Conservation (phyloP, 2,797 vertebrate species). For the Dermochelys coriacea region DNA sequence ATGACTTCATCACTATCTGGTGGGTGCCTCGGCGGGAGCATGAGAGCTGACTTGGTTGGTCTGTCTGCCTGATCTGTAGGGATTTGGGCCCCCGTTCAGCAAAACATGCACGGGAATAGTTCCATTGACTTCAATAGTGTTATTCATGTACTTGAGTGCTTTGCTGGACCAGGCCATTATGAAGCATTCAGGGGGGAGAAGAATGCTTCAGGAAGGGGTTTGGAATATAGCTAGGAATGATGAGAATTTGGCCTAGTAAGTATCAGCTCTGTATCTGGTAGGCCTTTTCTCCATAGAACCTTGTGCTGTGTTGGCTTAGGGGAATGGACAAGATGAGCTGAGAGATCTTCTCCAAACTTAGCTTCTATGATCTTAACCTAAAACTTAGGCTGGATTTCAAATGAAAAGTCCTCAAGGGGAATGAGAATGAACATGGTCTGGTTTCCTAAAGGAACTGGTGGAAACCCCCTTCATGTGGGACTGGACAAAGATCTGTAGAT, state of each 20-base stretch:
- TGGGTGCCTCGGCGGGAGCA: constrained; percentile 71
- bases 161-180: neutral
- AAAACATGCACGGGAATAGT: accelerated
- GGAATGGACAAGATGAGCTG: neutral
- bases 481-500: neutral
- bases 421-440: accelerated
- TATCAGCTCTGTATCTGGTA: accelerated
- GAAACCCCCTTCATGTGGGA: neutral
- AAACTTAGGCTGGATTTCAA: neutral
- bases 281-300: neutral
- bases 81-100: accelerated
- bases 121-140: neutral
- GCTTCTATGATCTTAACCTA: accelerated
- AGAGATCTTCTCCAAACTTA: neutral
- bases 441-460: accelerated
- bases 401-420: neutral
- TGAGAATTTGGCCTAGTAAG: neutral
- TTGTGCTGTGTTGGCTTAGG: accelerated
- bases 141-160: neutral
- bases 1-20: constrained; percentile 97
- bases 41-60: neutral
- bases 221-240: neutral
- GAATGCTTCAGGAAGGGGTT: neutral
- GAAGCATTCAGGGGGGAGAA: accelerated
- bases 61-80: accelerated